Percentiles rank a stretch among this genome's conserved stretches.
Evolutionary conservation across 1,140 invertebrate species (phyloP).

Genomic region (Venturia canescens): DNA sequence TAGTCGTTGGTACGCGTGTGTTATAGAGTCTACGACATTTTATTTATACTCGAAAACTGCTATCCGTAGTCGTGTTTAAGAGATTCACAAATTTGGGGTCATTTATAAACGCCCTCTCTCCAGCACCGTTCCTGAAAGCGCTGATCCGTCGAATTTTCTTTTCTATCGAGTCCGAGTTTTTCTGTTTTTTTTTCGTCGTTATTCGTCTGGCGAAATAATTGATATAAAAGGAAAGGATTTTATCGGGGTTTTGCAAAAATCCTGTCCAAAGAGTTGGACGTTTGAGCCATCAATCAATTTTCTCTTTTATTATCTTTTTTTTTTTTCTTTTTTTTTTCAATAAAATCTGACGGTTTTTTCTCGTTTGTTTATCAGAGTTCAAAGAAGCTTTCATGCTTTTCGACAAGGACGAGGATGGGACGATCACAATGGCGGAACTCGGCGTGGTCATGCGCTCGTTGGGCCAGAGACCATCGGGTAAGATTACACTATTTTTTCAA

Average conservation of each 20-base stretch:
- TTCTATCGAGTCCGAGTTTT: slow-evolving; percentile 9
- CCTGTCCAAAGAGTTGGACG: too few relatives aligned
- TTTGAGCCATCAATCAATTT: neutral
- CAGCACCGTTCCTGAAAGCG: too few relatives aligned
- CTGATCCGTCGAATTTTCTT: slow-evolving; percentile 30
- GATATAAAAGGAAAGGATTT: too few relatives aligned
- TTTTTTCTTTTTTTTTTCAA: slow-evolving; percentile 26
- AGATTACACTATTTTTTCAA: slow-evolving; percentile 54
- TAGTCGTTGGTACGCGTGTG: neutral
- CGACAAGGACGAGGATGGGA: slow-evolving; percentile 95
- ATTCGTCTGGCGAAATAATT: too few relatives aligned
- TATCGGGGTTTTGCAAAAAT: too few relatives aligned
- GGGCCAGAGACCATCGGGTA: slow-evolving; percentile 91
- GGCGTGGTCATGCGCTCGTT: slow-evolving; percentile 93
- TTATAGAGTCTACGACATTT: neutral
- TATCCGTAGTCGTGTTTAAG: slow-evolving; percentile 25
- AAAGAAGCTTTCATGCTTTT: slow-evolving; percentile 96
- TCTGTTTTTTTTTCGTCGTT: neutral
- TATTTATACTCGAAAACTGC: slow-evolving; percentile 9
- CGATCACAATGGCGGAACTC: slow-evolving; percentile 92
- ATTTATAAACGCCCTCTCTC: neutral
- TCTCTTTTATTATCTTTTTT: neutral
- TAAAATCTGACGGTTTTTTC: slow-evolving; percentile 54
- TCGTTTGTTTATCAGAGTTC: slow-evolving; percentile 81
- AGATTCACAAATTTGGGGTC: slow-evolving; percentile 33